phyloP scores from a whole-genome alignment of 2,797 vertebrate genomes.

The Numenius phaeopus region DNA sequence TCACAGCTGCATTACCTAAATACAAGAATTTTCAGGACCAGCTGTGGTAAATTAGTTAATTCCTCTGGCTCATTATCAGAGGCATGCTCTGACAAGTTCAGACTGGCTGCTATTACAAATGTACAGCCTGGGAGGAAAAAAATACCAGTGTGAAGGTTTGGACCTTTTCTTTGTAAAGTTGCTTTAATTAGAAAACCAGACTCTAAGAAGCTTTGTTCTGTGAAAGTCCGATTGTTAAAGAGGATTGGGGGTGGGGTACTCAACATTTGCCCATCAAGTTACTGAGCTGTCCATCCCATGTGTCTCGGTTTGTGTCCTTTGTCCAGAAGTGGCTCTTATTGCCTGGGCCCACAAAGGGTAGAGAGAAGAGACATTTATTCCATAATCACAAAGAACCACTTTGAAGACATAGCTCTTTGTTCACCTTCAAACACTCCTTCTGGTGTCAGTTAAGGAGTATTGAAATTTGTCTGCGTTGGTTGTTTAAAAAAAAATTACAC shows the following conservation, averaged over 20 bases:
- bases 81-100: constrained; percentile 13
- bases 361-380: constrained; percentile 28
- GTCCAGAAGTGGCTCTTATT: constrained; percentile 32
- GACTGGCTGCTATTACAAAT: constrained; percentile 9
- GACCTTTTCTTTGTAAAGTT: constrained; percentile 8
- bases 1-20: not conserved
- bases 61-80: constrained; percentile 17
- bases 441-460: constrained; percentile 11
- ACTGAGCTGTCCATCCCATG: not conserved
- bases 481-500: not conserved
- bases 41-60: constrained; percentile 50
- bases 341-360: not conserved
- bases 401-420: constrained; percentile 33
- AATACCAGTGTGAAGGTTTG: not conserved
- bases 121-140: constrained; percentile 22
- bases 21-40: not conserved
- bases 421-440: constrained; percentile 26
- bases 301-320: not conserved
- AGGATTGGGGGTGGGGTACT: not conserved
- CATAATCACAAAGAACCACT: constrained; percentile 22
- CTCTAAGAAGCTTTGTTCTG: not conserved
- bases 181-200: constrained; percentile 61
- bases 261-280: not conserved
- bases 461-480: constrained; percentile 17
- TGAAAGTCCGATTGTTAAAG: constrained; percentile 21